These are phyloP conservation scores for Caenorhabditis tropicalis DNA, from an alignment of 1,140 invertebrate genomes.

Conservation along the genomic window DNA sequence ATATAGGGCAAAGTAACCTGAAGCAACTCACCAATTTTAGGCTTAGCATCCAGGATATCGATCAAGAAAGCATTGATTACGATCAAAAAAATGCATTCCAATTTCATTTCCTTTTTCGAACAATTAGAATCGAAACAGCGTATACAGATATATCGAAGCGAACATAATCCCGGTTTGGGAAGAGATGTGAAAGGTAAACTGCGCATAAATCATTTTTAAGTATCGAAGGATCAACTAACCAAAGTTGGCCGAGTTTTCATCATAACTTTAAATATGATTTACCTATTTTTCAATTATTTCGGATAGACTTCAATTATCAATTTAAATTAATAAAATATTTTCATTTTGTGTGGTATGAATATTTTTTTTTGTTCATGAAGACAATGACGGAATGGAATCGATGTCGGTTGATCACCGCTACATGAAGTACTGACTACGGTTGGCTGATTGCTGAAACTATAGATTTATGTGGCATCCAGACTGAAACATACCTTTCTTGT, in stretches of 20 bases:
- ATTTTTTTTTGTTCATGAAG: no score
- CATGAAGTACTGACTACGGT: background rate
- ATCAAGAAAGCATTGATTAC: background rate
- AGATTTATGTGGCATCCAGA: no score
- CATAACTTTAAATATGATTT: no score
- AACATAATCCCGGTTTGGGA: background rate
- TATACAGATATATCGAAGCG: background rate
- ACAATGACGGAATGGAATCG: no score
- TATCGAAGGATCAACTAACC: slow-evolving; percentile 1
- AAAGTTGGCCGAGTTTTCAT: background rate
- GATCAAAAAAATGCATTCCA: background rate
- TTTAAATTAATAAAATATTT: no score
- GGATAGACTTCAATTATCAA: no score
- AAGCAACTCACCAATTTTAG: background rate
- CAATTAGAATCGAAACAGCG: background rate
- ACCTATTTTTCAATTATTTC: no score
- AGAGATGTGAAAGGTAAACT: background rate
- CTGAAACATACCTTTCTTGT: background rate
- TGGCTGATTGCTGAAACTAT: background rate
- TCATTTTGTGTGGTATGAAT: no score
- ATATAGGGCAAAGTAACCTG: background rate
- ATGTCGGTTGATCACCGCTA: no score
- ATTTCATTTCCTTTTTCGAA: background rate
- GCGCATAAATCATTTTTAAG: background rate
- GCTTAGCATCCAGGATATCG: background rate